Evolutionary conservation across 1,140 invertebrate species (phyloP), one percentile per base, ranked within the genome.

Genomic region (Chironomus tepperi): DNA sequence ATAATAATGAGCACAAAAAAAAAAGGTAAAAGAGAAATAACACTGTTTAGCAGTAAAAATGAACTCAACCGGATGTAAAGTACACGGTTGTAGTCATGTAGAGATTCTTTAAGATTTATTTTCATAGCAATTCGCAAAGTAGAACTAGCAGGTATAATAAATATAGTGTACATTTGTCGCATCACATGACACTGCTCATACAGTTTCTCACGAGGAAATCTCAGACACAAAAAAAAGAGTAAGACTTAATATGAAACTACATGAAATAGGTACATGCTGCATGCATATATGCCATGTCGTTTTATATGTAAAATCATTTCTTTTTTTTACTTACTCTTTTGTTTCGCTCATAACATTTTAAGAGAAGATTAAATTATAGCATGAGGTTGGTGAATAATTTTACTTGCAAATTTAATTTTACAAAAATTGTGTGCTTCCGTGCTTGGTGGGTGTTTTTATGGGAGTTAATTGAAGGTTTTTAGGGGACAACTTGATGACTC

Each of bases 61-160:
- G 47, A 57, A n/a, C n/a, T 57, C 47, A 57, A 57, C 47, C 47
- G 47, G 47, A 57, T 57, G 47, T 57, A 57, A 57, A 57, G 47
- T n/a, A 57, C 12, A 57, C 47, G 47, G n/a, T n/a, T 5, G 47
- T 57, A 57, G 24, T 34, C 24, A 34, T 34, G 24, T 57, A 57
- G 9, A n/a, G 65, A 70, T 21, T 70, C 65, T 70, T 70, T 18
- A 70, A 70, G 19, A 70, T 70, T 19, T 70, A 21, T 70, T 70
- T 18, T 21, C 16, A 70, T 70, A 10, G 65, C 47, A 15, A n/a
- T 34, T 34, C 24, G 47, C n/a, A 57, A n/a, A 57, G 47, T 57
- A n/a, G 3, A 57, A n/a, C n/a, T 15, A 57, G 47, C n/a, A 57
- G 3, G n/a, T 57, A 57, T 34, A 57, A 57, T 57, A 57, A 57